Base-by-base conservation (phyloP, 2,888 invertebrate species). In the Lamellibrachia satsuma region DNA sequence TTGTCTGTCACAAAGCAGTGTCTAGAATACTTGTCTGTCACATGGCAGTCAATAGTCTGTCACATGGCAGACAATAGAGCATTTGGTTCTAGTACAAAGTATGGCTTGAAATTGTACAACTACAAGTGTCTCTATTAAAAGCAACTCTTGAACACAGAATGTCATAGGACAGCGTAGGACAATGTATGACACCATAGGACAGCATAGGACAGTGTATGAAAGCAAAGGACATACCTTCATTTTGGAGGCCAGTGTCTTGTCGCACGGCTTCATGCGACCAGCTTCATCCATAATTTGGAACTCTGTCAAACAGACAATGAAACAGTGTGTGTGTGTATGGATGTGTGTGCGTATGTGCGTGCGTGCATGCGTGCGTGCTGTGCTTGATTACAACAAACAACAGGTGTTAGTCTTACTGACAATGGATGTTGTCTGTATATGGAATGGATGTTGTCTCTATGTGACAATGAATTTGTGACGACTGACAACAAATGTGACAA, bases 221-320 rank as follows among this genome's bases (percentile, higher is more conserved):
- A 52, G 55, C 91, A 75, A 15, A 39, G 6, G 8, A 51, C 92
- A 91, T 93, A 95, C 95, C 95, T 96, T 96, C 11, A 96, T 94
- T 94, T 95, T 95, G 52, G 93, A 91, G 91, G 95, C 95, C 52
- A 95, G 91, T 92, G 95, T 94, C 9, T 95, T 95, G 93, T 95
- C 95, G 9, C 95, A 92, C 39, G 93, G 92, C 52, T 95, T 94
- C 92, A 94, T 94, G 91, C 95, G 93, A 22, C 95, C 96, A 9
- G 95, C 96, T 93, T 96, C 96, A 94, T 96, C 96, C 90, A 94
- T 93, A 22, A 96, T 57, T 11, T 93, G 92, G 93, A 95, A 95
- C 51, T 93, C 96, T 96, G 94, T 92, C 15, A 60, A 60, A 75
- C 75, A 75, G 22, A 22, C 75, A 39, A 39, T 39, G 39, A 39